Percentiles rank a stretch among this genome's conserved stretches.
These are phyloP conservation scores for Spilosoma lubricipeda DNA, from an alignment of 2,888 invertebrate species.

Conservation along the genomic window DNA sequence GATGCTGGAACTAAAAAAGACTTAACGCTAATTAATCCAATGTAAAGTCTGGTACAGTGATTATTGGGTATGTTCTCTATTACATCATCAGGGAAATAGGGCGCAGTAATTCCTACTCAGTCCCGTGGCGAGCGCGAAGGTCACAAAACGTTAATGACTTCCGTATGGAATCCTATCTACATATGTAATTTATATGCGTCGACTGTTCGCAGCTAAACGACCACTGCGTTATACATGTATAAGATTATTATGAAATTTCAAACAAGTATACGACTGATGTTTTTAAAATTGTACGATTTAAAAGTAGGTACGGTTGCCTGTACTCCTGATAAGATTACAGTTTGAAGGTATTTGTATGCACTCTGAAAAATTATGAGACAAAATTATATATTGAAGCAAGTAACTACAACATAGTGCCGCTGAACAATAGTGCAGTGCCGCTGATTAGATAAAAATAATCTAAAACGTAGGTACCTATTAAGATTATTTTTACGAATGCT, in stretches of 20 bases:
- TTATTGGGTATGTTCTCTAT: conserved; percentile 59
- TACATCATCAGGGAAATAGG: conserved; percentile 78
- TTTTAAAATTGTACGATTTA: background rate
- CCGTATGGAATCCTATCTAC: conserved; percentile 74
- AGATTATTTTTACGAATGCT: conserved; percentile 51
- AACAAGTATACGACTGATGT: conserved; percentile 1
- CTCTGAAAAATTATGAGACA: background rate
- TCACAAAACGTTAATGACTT: conserved; percentile 72
- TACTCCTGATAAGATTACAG: background rate
- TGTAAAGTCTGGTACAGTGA: conserved; percentile 46
- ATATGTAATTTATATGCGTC: conserved; percentile 64
- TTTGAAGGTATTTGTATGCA: background rate
- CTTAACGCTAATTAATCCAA: conserved; percentile 44
- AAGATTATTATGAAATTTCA: conserved; percentile 22
- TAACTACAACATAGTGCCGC: conserved; percentile 7
- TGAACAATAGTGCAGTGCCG: conserved; percentile 25
- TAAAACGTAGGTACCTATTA: conserved; percentile 38
- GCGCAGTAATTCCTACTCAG: conserved; percentile 63
- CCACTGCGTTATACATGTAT: conserved; percentile 25
- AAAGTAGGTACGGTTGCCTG: background rate
- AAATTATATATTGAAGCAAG: conserved; percentile 17
- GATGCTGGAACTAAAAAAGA: background rate
- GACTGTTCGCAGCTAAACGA: conserved; percentile 46
- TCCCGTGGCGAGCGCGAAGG: conserved; percentile 72
- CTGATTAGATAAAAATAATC: conserved; percentile 54